Base-by-base conservation (phyloP, 1,140 invertebrate genomes). In the Drosophila pseudoobscura region DNA sequence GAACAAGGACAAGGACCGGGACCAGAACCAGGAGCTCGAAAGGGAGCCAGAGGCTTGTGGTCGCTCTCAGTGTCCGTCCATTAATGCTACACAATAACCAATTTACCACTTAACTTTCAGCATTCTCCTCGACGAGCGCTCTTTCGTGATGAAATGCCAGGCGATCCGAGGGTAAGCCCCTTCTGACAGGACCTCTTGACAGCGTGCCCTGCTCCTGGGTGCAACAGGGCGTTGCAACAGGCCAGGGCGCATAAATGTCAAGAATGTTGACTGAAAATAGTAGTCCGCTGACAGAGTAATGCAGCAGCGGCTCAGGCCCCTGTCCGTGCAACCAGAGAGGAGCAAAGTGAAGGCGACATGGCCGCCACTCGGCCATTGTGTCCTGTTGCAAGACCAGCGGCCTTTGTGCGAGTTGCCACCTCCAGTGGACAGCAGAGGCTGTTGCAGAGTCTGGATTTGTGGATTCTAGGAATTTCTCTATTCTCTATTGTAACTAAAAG, bases 191-290 rank as follows among this genome's bases (percentile, higher is more conserved):
- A 59, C 59, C 52, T 54, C 71, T 52, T 58, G 52, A 74, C 47
- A 55, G 29, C 31, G 2, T 11, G 20, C 29, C 26, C 45, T 8
- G 57, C 68, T 20, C n/a, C 52, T 46, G 50, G 22, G 55, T 66
- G 41, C 29, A 57, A 57, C 47, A 41, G 29, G 44, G 29, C 41
- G 31, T 29, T 9, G 45, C 29, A 60, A 61, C 55, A 59, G 55
- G 35, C 53, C 82, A 73, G 66, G 63, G 76, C 72, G 73, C 76
- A 88, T 88, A 88, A 88, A 83, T 79, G 83, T 88, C 83, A 88
- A 79, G 71, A 64, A 72, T 76, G 71, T 88, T 79, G 83, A 88
- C 83, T 79, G 75, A 73, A 74, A 88, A 78, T 78, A 75, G 74
- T 82, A 71, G 56, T 65, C 49, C 55, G 53, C 75, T 78, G 83